phyloP scores from a whole-genome alignment of 2,113 vertebrate species.

The Rousettus leschenaultii region DNA sequence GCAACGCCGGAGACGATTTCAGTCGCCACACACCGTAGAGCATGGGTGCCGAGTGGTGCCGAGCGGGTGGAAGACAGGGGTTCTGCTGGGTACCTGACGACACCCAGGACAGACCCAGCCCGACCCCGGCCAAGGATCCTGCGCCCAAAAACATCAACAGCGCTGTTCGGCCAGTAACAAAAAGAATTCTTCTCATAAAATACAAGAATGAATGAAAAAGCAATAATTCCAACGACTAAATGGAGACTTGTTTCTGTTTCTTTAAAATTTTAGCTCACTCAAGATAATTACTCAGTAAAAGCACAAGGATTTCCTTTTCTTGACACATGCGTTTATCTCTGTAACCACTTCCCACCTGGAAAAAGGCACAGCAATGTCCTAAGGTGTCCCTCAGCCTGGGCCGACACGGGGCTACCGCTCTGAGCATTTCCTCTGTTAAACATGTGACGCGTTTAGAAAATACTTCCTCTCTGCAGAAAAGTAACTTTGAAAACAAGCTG shows the following conservation, averaged over 20 bases:
- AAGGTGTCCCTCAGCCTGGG: neutral
- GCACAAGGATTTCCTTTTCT: neutral
- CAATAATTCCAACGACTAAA: neutral
- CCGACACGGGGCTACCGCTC: neutral
- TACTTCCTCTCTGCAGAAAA: neutral
- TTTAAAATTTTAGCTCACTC: neutral
- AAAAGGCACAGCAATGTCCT: neutral
- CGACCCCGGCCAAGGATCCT: accelerated
- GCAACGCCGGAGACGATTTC: neutral
- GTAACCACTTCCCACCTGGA: neutral
- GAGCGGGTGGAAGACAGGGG: accelerated
- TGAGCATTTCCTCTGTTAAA: neutral
- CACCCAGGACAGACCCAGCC: neutral
- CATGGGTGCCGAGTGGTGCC: too few species aligned
- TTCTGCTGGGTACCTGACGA: accelerated
- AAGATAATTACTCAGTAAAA: neutral
- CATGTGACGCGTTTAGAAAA: neutral
- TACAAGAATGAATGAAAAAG: neutral
- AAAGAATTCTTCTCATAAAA: neutral
- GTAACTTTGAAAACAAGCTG: neutral
- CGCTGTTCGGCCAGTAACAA: too few species aligned
- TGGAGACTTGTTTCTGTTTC: neutral
- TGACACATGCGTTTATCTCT: neutral
- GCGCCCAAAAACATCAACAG: accelerated
- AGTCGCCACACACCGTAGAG: too few species aligned